Conservation (phyloP, 2,113 vertebrate genomes). For the Conger conger region DNA sequence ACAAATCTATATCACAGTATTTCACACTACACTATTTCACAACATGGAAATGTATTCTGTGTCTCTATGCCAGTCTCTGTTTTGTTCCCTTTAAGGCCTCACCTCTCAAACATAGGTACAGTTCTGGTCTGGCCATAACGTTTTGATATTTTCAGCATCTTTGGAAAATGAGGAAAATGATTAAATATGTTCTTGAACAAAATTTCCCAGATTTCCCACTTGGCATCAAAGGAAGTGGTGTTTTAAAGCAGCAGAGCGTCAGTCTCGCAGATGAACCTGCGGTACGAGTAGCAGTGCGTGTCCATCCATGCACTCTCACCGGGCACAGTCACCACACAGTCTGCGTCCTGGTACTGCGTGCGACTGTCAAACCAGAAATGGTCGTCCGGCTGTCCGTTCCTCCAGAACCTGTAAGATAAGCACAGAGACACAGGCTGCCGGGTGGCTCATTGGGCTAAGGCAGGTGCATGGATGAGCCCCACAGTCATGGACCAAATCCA, state of each 20-base stretch:
- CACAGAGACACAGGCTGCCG: not conserved
- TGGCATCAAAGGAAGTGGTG: not conserved
- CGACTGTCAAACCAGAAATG: not conserved
- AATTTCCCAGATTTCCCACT: not conserved
- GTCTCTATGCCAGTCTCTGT: too few species aligned
- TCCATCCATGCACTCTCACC: not conserved
- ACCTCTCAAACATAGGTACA: too few species aligned
- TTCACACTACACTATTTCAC: too few species aligned
- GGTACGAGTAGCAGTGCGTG: not conserved
- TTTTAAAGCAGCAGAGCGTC: not conserved
- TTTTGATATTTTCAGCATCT: too few species aligned
- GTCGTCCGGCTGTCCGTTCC: not conserved
- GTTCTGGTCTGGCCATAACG: too few species aligned
- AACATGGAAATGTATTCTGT: too few species aligned
- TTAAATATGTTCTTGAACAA: not conserved
- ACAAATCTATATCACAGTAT: too few species aligned
- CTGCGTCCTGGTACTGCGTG: not conserved
- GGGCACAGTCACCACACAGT: not conserved
- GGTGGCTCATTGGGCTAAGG: too few species aligned
- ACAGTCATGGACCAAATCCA: too few species aligned
- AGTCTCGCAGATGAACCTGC: not conserved
- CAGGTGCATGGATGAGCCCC: too few species aligned
- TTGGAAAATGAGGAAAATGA: too few species aligned
- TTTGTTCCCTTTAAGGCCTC: too few species aligned
- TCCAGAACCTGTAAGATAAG: not conserved